Percentiles rank a stretch among this genome's conserved stretches.
Evolutionary conservation across 2,888 invertebrate species (phyloP).

Genomic region (Leucophenga maculata): DNA sequence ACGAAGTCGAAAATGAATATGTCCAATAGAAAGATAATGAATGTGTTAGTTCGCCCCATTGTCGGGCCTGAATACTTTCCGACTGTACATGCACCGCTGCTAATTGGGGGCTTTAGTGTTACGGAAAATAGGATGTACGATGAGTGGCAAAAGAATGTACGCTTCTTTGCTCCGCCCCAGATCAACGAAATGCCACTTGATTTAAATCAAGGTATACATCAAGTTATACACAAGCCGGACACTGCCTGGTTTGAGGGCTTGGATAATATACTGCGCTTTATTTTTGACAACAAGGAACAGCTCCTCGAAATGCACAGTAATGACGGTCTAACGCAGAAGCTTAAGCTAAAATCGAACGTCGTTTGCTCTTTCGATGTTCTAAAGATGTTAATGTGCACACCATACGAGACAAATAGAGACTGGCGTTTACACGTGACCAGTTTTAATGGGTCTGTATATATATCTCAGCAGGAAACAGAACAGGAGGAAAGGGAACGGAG

Average conservation of each 20-base stretch:
- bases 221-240: constrained; percentile 8
- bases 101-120: neutral
- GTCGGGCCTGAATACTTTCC: neutral
- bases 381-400: constrained; percentile 8
- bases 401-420: neutral
- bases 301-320: too few species aligned
- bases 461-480: constrained; percentile 6
- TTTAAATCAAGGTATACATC: neutral
- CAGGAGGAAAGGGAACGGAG: neutral
- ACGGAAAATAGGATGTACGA: neutral
- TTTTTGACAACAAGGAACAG: neutral
- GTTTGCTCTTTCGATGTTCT: constrained; percentile 8
- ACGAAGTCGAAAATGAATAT: too few species aligned
- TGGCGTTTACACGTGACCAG: constrained; percentile 14
- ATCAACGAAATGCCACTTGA: neutral
- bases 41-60: neutral
- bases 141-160: neutral
- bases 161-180: neutral
- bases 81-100: neutral
- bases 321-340: too few species aligned
- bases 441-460: constrained; percentile 3
- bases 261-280: neutral
- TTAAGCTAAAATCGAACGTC: neutral
- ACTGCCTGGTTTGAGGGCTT: neutral
- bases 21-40: too few species aligned